Conservation (phyloP, 2,888 invertebrate genomes). For the Phragmatobia fuliginosa region DNA sequence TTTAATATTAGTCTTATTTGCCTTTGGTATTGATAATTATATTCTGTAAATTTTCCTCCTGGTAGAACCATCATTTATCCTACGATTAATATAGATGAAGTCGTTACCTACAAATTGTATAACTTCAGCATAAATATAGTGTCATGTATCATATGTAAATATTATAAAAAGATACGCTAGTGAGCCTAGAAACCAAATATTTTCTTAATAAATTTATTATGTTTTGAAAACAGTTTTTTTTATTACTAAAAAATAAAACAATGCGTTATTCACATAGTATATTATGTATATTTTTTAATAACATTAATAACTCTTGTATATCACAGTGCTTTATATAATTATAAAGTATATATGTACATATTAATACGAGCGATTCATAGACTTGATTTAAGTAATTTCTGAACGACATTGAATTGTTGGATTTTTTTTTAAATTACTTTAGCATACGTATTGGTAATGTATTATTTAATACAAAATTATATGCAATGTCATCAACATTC, state of each 20-base stretch:
- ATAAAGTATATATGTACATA: not conserved
- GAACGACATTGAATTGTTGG: not conserved
- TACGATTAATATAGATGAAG: constrained; percentile 45
- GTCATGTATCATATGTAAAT: constrained; percentile 33
- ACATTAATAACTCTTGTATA: constrained; percentile 26
- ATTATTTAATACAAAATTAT: too few relatives aligned
- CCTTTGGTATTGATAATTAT: constrained; percentile 28
- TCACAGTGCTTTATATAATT: constrained; percentile 37
- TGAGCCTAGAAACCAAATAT: constrained; percentile 52
- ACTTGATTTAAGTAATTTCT: not conserved
- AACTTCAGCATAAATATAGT: constrained; percentile 28
- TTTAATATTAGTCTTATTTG: constrained; percentile 34
- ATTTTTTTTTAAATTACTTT: too few relatives aligned
- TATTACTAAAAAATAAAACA: constrained; percentile 34
- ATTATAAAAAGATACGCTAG: constrained; percentile 38
- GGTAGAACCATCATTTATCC: constrained; percentile 29
- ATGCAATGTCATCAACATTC: not conserved
- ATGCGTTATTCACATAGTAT: constrained; percentile 11
- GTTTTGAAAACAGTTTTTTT: constrained; percentile 42
- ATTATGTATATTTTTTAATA: constrained; percentile 39
- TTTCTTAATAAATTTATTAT: constrained; percentile 62
- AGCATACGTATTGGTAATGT: too few relatives aligned
- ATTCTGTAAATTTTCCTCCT: constrained; percentile 48
- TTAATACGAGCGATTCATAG: not conserved
- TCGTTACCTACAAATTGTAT: constrained; percentile 35